These are phyloP conservation scores for Tetramorium simillimum DNA, from an alignment of 1,140 invertebrate species.

Conservation along the genomic window DNA sequence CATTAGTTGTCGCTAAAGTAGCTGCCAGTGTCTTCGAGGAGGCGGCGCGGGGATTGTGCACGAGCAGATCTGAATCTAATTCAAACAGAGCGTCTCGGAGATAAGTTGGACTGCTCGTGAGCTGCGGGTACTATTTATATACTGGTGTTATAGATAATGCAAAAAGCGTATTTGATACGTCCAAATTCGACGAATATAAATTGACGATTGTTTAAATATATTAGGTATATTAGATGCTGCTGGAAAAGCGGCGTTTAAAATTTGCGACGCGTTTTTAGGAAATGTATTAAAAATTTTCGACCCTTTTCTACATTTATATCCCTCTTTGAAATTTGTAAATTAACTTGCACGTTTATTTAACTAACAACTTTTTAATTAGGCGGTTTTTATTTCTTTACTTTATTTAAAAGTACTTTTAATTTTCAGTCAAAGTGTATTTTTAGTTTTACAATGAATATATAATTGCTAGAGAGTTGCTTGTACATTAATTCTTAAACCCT, in stretches of 20 bases:
- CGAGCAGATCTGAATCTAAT: slow-evolving; percentile 44
- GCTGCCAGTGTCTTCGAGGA: slow-evolving; percentile 56
- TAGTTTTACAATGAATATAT: neutral
- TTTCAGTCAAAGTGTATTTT: neutral
- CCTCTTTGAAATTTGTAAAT: neutral
- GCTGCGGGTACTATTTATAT: slow-evolving; percentile 25
- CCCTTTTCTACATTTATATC: neutral
- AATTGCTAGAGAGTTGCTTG: neutral
- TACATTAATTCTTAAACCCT: neutral
- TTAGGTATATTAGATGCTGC: neutral
- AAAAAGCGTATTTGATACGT: neutral
- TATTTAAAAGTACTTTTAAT: neutral
- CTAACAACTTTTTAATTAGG: neutral
- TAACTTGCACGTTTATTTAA: slow-evolving; percentile 16
- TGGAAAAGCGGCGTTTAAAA: neutral
- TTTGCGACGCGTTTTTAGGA: neutral
- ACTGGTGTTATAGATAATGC: neutral
- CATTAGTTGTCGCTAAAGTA: slow-evolving; percentile 65
- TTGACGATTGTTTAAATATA: neutral
- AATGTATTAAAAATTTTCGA: neutral
- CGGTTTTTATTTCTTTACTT: neutral
- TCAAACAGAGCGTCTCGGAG: slow-evolving; percentile 37
- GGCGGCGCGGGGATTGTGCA: neutral
- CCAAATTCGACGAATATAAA: slow-evolving; percentile 2
- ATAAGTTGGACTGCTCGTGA: slow-evolving; percentile 21